Conservation (phyloP, 2,797 vertebrate species). For the Acomys russatus region DNA sequence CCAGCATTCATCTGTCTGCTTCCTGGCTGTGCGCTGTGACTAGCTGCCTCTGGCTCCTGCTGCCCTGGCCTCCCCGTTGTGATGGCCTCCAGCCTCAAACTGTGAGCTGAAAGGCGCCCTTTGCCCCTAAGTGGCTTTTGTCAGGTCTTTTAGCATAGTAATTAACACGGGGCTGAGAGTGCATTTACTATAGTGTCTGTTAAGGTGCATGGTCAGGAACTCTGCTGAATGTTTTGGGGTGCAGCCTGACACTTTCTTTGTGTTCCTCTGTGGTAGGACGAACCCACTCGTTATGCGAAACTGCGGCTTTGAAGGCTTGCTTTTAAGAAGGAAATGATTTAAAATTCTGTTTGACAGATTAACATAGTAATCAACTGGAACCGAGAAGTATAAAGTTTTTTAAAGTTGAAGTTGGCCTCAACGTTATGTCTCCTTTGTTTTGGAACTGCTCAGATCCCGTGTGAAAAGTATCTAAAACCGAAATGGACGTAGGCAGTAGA, state of each 20-base stretch:
- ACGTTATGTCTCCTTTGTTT: slow-evolving; percentile 44
- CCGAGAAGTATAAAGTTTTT: slow-evolving; percentile 51
- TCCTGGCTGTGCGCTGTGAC: not conserved
- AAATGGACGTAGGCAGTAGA: slow-evolving; percentile 1
- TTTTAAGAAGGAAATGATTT: slow-evolving; percentile 35
- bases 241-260: not conserved
- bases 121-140: no score
- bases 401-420: slow-evolving; percentile 39
- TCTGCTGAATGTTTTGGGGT: not conserved
- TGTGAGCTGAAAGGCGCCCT: not conserved
- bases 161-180: not conserved
- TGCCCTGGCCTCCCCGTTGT: not conserved
- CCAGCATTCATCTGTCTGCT: not conserved
- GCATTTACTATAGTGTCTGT: not conserved
- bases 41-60: not conserved
- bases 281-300: not conserved
- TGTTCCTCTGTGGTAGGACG: not conserved
- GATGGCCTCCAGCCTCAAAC: not conserved
- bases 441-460: slow-evolving; percentile 17
- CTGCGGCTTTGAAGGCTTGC: slow-evolving; percentile 30
- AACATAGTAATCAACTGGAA: not conserved
- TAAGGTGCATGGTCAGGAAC: not conserved
- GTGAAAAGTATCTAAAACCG: slow-evolving; percentile 28
- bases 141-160: not conserved
- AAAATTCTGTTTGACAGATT: slow-evolving; percentile 61